Base-by-base conservation (phyloP, 2,797 vertebrate species). In the Enteromius fasciolatus region DNA sequence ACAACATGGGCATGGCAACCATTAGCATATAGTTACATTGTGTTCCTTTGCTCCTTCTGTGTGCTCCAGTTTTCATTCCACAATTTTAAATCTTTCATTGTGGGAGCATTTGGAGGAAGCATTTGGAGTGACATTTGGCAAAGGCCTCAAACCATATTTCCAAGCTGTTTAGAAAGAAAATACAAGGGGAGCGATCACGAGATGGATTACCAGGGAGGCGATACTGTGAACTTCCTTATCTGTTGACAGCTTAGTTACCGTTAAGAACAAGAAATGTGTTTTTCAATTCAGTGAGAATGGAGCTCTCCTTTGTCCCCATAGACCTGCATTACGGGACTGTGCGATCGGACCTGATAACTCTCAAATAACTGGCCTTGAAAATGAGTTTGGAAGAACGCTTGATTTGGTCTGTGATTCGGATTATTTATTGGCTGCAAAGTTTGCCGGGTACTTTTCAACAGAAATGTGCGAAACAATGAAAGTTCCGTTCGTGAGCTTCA, bases 61-160 rank as follows among this genome's bases (percentile, higher is more conserved):
- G 31, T 73, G 75, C 52, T 59, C 80, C 83, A 77, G 70, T 83
- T 85, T 80, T 64, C 76, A 67, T 80, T 85, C 52, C 76, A 67
- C 69, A 54, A 61, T 88, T 88, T 90, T 75, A 87, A 85, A 85
- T 90, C 86, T 86, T 87, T 84, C 39, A 83, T 82, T 64, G 68
- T 85, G 84, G 39, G 91, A 93, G 92, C 91, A 89, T 94, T 95
- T 92, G 91, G 92, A 94, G 91, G 87, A 90, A 93, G 92, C 94
- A 93, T 95, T 94, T 93, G 93, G 94, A 86, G 94, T 92, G 94
- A 94, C 94, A 94, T 96, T 94, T 95, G 92, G 93, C 93, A 92
- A 94, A 94, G 94, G 95, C 94, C 94, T 95, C 93, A 93, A 95
- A 96, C 93, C 94, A 95, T 94, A 95, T 95, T 95, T 96, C 94